Conservation (phyloP, 2,888 invertebrate genomes). For the Pheosia gnoma region DNA sequence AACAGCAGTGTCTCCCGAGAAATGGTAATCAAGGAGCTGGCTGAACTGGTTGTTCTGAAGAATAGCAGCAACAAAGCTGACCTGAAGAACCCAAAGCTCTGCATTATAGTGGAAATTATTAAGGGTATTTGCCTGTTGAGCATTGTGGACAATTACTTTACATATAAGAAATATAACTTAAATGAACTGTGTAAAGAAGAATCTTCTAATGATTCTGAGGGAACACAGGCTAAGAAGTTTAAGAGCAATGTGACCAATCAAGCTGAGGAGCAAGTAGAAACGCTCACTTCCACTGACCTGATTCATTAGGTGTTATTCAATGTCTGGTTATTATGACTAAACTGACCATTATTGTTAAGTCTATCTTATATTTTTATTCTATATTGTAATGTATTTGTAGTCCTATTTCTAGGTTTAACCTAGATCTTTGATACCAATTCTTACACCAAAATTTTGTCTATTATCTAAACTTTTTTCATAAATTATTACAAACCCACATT, state of each 20-base stretch:
- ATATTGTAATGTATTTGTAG: slow-evolving; percentile 52
- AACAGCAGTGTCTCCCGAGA: slow-evolving; percentile 89
- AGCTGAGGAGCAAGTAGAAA: slow-evolving; percentile 55
- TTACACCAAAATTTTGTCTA: slow-evolving; percentile 70
- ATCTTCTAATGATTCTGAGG: slow-evolving; percentile 63
- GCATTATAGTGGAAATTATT: slow-evolving; percentile 93
- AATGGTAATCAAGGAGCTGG: slow-evolving; percentile 89
- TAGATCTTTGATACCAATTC: slow-evolving; percentile 70
- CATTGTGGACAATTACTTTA: slow-evolving; percentile 90
- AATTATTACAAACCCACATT: slow-evolving; percentile 49
- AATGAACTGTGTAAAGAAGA: slow-evolving; percentile 85
- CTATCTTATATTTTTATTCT: slow-evolving; percentile 50
- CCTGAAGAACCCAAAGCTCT: slow-evolving; percentile 89
- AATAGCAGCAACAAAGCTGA: slow-evolving; percentile 91
- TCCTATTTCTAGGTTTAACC: slow-evolving; percentile 64
- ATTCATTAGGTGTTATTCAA: slow-evolving; percentile 33
- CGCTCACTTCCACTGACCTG: slow-evolving; percentile 31
- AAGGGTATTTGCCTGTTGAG: slow-evolving; percentile 91
- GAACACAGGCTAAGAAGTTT: slow-evolving; percentile 73
- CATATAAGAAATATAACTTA: slow-evolving; percentile 93
- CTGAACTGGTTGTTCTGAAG: slow-evolving; percentile 87
- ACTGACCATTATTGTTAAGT: slow-evolving; percentile 44
- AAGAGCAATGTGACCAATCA: slow-evolving; percentile 56
- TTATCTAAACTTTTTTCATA: slow-evolving; percentile 52
- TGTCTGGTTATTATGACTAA: slow-evolving; percentile 30